A percentile compares a stretch with the other conserved stretches of the same genome.
phyloP scores from a whole-genome alignment of 1,140 invertebrate genomes.

The Danaus melanippus region DNA sequence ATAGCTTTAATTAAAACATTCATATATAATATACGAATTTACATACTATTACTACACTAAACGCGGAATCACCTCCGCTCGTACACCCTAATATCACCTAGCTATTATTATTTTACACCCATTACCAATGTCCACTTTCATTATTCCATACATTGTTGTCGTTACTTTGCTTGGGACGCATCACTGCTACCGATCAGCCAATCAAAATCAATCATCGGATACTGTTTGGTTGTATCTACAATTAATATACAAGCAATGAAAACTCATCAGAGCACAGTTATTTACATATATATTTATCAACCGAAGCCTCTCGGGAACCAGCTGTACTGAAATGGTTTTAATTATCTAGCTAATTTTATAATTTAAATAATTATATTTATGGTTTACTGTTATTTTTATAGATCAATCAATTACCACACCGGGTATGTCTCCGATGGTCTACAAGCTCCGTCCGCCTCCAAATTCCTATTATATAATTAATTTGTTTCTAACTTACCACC shows the following conservation, averaged over 20 bases:
- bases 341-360: no score
- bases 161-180: slow-evolving; percentile 51
- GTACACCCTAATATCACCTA: slow-evolving; percentile 21
- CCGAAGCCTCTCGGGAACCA: slow-evolving; percentile 5
- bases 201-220: slow-evolving; percentile 72
- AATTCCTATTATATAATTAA: background rate
- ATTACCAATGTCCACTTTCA: slow-evolving; percentile 44
- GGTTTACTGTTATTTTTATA: no score
- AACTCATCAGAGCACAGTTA: slow-evolving; percentile 24
- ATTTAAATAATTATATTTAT: no score
- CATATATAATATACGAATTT: slow-evolving; percentile 7
- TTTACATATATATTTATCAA: slow-evolving; percentile 5
- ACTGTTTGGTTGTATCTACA: slow-evolving; percentile 71
- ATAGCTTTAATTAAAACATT: slow-evolving; percentile 60
- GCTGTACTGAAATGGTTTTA: slow-evolving; percentile 8
- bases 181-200: slow-evolving; percentile 67
- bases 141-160: slow-evolving; percentile 38
- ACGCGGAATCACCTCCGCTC: slow-evolving; percentile 8
- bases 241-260: slow-evolving; percentile 65
- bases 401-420: no score
- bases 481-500: slow-evolving; percentile 46
- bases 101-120: slow-evolving; percentile 27
- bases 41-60: background rate
- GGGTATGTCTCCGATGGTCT: no score
- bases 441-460: no score